Evolutionary conservation across 2,797 vertebrate genomes (phyloP), one percentile per base, ranked within the genome.

Genomic region (Scyliorhinus canicula): DNA sequence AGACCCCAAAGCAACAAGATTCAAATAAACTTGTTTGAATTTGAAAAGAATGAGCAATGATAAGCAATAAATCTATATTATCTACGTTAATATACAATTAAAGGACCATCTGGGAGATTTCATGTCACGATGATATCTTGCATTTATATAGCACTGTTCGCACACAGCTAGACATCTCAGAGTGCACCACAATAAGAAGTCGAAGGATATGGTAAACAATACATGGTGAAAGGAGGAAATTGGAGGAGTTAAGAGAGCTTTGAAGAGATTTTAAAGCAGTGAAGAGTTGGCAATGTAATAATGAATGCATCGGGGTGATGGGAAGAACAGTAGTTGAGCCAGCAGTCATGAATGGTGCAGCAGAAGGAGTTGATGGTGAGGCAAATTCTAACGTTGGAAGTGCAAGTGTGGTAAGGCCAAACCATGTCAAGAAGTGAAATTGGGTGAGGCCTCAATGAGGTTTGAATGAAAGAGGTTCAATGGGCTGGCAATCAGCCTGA

Each of bases 1-100:
- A 21, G 35, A n/a, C n/a, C 19, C n/a, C 26, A 63, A 63, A 16
- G 11, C 21, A 63, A 63, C 7, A 44, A 0, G 40, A 91, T 44
- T 63, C 88, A 44, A 91, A 91, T 91, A n/a, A 91, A 91, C 88
- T n/a, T 5, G 21, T 40, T n/a, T 65, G n/a, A 65, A 91, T 63
- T 90, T 91, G n/a, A 26, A n/a, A 91, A 91, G 88, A 44, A 12
- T 91, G n/a, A 91, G 88, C 19, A 91, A 44, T 44, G 21, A 24
- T 44, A 91, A 40, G 60, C 24, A 12, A 91, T 91, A 65, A 26
- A 91, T 65, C 88, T 26, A 24, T 8, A 65, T 35, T 14, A 91
- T 88, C 12, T 88, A 6, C 52, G 85, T 57, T 35, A 60, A 55
- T 91, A 44, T 40, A 65, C n/a, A 65, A 91, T 91, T 63, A 91